Evolutionary conservation across 2,113 vertebrate genomes (phyloP), one percentile per base, ranked within the genome.

Genomic region (Nyctibius bracteatus): DNA sequence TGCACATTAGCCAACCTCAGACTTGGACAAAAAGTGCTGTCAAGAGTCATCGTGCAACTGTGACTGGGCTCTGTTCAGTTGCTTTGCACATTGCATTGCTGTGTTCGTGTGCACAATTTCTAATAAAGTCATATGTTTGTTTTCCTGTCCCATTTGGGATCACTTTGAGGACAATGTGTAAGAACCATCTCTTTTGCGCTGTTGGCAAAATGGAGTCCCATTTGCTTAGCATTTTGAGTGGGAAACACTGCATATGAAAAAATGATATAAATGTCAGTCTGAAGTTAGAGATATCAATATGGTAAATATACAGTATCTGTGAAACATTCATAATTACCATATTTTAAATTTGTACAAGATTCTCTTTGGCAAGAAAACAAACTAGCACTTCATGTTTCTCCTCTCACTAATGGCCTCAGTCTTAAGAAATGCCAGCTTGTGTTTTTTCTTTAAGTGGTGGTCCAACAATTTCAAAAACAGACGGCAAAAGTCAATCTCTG

Each of bases 391-490:
- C 82, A 96, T 97, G 79, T 93, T 95, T 96, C 62, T 94, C 52
- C 72, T 95, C 46, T 88, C 82, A 67, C 93, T 86, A 94, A 88
- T 86, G 72, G 81, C 35, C 58, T 81, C 23, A 51, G 51, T 83
- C 79, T 93, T 77, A 77, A 63, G 90, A 96, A 97, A 81, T 95
- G 85, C 90, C 85, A 86, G 93, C 71, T 92, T 96, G 87, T 93
- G 71, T 72, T 96, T 95, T 90, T 92, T 52, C 31, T 54, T 41
- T 46, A 75, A 61, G 58, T 82, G 31, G 54, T 65, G 62, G 78
- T 88, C 93, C 67, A 93, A 77, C 77, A 82, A 80, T 96, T 96
- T 96, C 67, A 88, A 92, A 92, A 96, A 92, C 94, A 96, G 91
- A 96, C 94, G 88, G 63, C 62, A 86, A 63, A 93, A 86, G 79